A percentile compares a stretch with the other conserved stretches of the same genome.
These are phyloP conservation scores for Coendou prehensilis DNA, from an alignment of 2,797 vertebrate species.

Conservation along the genomic window DNA sequence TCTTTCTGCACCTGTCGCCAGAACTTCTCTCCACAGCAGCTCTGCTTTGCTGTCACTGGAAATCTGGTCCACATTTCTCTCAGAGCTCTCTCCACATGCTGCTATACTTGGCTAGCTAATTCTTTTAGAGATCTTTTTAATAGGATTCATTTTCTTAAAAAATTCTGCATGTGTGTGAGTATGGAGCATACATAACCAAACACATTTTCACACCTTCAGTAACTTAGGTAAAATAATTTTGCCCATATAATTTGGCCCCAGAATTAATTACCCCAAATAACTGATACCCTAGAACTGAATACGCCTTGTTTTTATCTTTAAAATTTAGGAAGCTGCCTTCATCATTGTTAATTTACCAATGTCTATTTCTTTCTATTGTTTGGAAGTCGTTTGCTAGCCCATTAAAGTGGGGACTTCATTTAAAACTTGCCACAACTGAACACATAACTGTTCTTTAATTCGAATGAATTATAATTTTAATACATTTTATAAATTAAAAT, in stretches of 20 bases:
- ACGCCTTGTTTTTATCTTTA: neutral
- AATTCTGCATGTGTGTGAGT: neutral
- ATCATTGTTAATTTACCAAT: neutral
- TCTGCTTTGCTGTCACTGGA: slow-evolving; percentile 56
- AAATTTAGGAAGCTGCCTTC: neutral
- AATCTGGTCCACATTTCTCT: slow-evolving; percentile 15
- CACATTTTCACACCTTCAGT: neutral
- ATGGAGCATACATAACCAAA: neutral
- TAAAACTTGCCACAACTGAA: slow-evolving; percentile 27
- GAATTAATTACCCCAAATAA: neutral
- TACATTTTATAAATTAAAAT: slow-evolving; percentile 22
- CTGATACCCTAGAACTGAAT: slow-evolving; percentile 5
- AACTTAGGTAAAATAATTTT: slow-evolving; percentile 51
- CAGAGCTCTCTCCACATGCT: neutral
- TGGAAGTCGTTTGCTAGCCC: neutral
- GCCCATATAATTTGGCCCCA: neutral
- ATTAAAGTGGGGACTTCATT: neutral
- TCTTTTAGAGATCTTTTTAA: slow-evolving; percentile 17
- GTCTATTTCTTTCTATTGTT: neutral
- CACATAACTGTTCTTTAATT: neutral
- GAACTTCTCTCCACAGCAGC: slow-evolving; percentile 51
- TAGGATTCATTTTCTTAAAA: neutral
- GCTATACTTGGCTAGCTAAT: slow-evolving; percentile 24
- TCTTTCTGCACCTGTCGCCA: slow-evolving; percentile 73
- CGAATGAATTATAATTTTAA: slow-evolving; percentile 50